Conservation (phyloP, 2,113 vertebrate genomes). For the Nannobrachium achirus region DNA sequence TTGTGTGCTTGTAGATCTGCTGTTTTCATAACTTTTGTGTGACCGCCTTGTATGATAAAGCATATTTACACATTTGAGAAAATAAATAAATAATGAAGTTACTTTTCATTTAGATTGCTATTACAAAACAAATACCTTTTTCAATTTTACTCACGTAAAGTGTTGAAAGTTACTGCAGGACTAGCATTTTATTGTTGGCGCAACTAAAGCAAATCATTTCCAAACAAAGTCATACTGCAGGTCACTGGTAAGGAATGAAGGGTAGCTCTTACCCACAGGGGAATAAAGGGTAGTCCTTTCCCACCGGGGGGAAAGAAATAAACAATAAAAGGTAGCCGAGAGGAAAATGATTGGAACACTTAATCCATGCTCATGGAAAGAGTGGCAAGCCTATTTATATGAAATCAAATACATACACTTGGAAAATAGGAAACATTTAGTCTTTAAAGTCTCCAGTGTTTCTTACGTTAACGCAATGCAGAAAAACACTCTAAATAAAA, state of each 20-base stretch:
- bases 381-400: not conserved
- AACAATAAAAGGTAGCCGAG: not conserved
- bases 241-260: not conserved
- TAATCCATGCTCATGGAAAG: not conserved
- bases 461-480: too few relatives aligned
- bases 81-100: too few relatives aligned
- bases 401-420: not conserved
- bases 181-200: rapidly evolving
- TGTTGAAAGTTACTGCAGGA: too few relatives aligned
- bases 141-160: too few relatives aligned
- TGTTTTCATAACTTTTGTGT: too few relatives aligned
- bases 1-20: too few relatives aligned
- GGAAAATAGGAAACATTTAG: not conserved
- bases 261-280: not conserved
- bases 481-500: too few relatives aligned
- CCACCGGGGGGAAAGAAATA: not conserved
- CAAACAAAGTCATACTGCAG: not conserved
- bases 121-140: too few relatives aligned
- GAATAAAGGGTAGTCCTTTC: not conserved
- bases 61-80: too few relatives aligned
- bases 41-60: too few relatives aligned
- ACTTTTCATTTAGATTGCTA: too few relatives aligned
- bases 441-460: too few relatives aligned
- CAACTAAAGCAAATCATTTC: not conserved
- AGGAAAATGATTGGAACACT: not conserved